Base-by-base conservation (phyloP, 2,113 vertebrate species). In the Canis aureus region DNA sequence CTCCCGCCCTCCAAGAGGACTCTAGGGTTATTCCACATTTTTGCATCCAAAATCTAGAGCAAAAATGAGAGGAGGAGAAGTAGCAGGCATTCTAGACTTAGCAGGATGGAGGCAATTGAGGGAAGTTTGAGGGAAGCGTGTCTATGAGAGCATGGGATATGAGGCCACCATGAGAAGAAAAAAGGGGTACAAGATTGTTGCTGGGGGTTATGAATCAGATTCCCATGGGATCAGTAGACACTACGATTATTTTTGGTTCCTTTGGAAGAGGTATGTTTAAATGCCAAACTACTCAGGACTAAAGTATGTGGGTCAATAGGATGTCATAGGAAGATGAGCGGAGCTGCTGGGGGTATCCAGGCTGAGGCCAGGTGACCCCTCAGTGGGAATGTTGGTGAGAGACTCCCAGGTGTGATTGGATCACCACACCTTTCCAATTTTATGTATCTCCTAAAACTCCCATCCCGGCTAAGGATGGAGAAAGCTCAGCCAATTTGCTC, bases 241-340 rank as follows among this genome's bases (percentile, higher is more conserved):
- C 16, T 4, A 17, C 8, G 53, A 1, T 55, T 62, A 55, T 59
- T 59, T 73, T 62, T 57, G 79, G 67, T 38, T 95, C 17, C 11
- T 82, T 95, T 11, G 10, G 76, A 95, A 87, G 66, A 49, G 55
- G 4, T 9, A 11, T n/a, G 32, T 80, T 80, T 84, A 95, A 92
- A 43, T 51, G 76, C 5, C 74, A 93, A 23, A 89, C 3, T 76
- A 15, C 38, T 91, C 9, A 8, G 5, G 22, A 69, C 35, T 13
- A 53, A 55, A 49, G 60, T 22, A n/a, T 10, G 0, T 74, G n/a
- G 12, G 43, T 55, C 27, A 69, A 2, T 9, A 5, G 66, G n/a
- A 9, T 35, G 3, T 35, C 49, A 2, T 1, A 79, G n/a, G 25
- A 43, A 93, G 59, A 60, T 29, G 35, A 90, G 11, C 19, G 8